Evolutionary conservation across 2,113 vertebrate species (phyloP), one percentile per base, ranked within the genome.

Genomic region (Dicrurus megarhynchus): DNA sequence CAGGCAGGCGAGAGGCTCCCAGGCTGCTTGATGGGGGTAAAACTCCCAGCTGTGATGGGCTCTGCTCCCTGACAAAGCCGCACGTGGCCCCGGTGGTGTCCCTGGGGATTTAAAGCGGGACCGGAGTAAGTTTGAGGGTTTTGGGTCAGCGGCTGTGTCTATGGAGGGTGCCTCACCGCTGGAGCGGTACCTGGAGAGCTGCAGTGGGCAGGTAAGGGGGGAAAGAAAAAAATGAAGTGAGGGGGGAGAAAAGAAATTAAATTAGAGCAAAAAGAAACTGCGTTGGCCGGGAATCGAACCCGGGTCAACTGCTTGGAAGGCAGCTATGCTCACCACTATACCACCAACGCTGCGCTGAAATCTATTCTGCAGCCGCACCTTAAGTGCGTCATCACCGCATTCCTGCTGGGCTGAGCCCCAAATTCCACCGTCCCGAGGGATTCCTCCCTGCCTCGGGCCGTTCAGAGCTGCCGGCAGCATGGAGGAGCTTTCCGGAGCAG

Each of bases 321-420:
- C 98, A 98, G 98, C 98, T 98, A 98, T 98, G 98, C 97, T 98
- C 92, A 98, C 98, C 98, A 98, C 98, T 98, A 98, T 98, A 98
- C 98, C 97, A 98, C 98, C 98, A 98, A 95, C 92, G 89, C 87
- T 0, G 7, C 1, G n/a, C 15, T 55, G 39, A 0, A 0, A 0
- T 0, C 0, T 0, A 0, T 0, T 0, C 0, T 0, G 6, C 1
- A 20, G 10, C 30, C 1, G 4, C 0, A 0, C 1, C 5, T 0
- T 0, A 87, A 33, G 0, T 46, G 3, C 0, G 4, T 13, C 3
- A 33, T 0, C 5, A 0, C 13, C 32, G 18, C 6, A 1, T 2
- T 37, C 64, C 56, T 8, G 11, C 6, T 0, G 15, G 3, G 10
- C 7, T 3, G 3, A 52, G 7, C 7, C 6, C 3, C 0, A 9